Conservation (phyloP, 2,797 vertebrate species). For the Enteromius viviparus region DNA sequence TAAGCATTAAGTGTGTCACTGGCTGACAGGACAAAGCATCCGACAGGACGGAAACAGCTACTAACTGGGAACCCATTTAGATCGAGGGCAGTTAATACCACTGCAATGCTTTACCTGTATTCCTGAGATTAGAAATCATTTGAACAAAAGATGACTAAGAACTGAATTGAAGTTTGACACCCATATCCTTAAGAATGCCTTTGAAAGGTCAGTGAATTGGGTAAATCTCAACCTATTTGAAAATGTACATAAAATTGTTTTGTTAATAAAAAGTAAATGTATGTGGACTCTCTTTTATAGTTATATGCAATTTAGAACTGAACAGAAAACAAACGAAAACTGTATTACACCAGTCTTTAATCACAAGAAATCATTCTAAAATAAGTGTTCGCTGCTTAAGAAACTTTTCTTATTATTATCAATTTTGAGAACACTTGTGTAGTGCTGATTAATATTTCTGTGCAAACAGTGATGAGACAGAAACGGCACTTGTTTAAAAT, state of each 20-base stretch:
- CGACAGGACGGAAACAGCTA: constrained; percentile 24
- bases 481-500: neutral
- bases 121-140: neutral
- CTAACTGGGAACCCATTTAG: constrained; percentile 32
- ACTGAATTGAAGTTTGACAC: constrained; percentile 10
- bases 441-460: neutral
- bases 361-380: neutral
- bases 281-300: neutral
- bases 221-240: neutral
- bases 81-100: constrained; percentile 9
- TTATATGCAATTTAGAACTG: neutral
- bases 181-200: neutral
- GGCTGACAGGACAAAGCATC: constrained; percentile 28
- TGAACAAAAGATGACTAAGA: neutral
- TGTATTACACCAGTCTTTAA: neutral
- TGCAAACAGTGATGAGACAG: neutral
- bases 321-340: neutral
- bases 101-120: neutral
- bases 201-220: neutral
- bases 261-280: neutral
- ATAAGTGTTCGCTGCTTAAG: neutral
- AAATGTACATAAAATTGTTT: neutral
- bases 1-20: constrained; percentile 32
- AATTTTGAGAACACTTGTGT: neutral
- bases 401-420: neutral